phyloP scores from a whole-genome alignment of 2,113 vertebrate species.

The Callorhinus ursinus region DNA sequence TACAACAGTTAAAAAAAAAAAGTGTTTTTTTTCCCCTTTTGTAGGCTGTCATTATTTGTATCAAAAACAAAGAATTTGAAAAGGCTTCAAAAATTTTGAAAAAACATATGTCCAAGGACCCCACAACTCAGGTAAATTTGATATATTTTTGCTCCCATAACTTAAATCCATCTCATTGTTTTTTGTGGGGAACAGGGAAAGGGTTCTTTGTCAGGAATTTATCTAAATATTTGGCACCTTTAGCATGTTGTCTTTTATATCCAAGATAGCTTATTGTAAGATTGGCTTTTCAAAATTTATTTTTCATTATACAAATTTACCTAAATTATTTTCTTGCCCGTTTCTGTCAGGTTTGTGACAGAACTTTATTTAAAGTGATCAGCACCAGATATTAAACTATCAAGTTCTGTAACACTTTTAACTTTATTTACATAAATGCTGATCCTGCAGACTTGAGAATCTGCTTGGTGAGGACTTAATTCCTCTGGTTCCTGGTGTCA shows the following conservation, averaged over 20 bases:
- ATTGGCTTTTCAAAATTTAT: neutral
- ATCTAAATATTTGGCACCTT: neutral
- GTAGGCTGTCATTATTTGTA: conserved; percentile 91
- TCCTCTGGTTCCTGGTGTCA: conserved; percentile 23
- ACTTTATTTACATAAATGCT: neutral
- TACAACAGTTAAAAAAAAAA: conserved; percentile 44
- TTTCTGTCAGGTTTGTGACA: conserved; percentile 30
- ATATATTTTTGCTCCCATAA: conserved; percentile 22
- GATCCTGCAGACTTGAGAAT: neutral
- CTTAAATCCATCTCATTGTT: conserved; percentile 41
- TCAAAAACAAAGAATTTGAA: conserved; percentile 90
- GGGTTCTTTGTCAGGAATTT: conserved; percentile 39
- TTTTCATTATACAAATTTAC: conserved; percentile 15
- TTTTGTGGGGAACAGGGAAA: conserved; percentile 16
- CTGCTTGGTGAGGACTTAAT: neutral
- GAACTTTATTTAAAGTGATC: conserved; percentile 14
- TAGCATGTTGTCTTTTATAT: conserved; percentile 7
- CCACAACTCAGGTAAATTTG: conserved; percentile 87
- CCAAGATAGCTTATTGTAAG: neutral
- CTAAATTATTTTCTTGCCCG: conserved; percentile 26
- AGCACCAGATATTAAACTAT: neutral
- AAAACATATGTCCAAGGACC: conserved; percentile 86
- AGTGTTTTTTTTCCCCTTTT: neutral
- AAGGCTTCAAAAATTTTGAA: conserved; percentile 89
- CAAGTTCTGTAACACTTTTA: neutral